Conservation (phyloP, 1,140 invertebrate species). For the Solenopsis fugax region DNA sequence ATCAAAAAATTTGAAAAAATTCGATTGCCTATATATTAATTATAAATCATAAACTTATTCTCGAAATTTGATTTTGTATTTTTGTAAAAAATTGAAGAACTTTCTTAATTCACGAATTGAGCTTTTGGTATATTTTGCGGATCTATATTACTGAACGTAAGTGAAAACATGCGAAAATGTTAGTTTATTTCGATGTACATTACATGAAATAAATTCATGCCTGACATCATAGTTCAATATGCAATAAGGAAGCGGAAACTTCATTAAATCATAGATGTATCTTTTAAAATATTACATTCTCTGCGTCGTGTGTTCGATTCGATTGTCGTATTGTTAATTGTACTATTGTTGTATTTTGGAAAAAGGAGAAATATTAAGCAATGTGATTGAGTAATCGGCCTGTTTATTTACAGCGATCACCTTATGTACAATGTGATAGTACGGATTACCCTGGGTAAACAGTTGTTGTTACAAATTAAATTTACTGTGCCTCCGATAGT, state of each 20-base stretch:
- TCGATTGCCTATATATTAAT: no score
- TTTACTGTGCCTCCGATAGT: slow-evolving; percentile 46
- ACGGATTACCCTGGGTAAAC: slow-evolving; percentile 71
- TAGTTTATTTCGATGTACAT: slow-evolving; percentile 13
- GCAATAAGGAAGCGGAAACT: neutral
- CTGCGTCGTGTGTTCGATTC: neutral
- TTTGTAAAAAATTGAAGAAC: no score
- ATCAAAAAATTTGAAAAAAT: no score
- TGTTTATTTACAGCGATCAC: slow-evolving; percentile 76
- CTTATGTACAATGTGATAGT: slow-evolving; percentile 82
- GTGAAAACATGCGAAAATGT: neutral
- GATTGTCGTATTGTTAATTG: neutral
- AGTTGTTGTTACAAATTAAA: slow-evolving; percentile 58
- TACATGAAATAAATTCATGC: slow-evolving; percentile 6
- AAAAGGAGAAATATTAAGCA: slow-evolving; percentile 27
- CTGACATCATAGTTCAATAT: neutral
- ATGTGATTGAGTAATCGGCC: slow-evolving; percentile 65
- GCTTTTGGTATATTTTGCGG: neutral
- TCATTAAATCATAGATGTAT: slow-evolving; percentile 10
- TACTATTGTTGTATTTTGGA: neutral
- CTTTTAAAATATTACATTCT: slow-evolving; percentile 7
- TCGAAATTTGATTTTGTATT: no score
- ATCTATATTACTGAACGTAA: neutral
- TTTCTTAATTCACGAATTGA: neutral
- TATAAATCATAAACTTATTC: no score